phyloP scores from a whole-genome alignment of 2,113 vertebrate species.

The Lagopus muta region DNA sequence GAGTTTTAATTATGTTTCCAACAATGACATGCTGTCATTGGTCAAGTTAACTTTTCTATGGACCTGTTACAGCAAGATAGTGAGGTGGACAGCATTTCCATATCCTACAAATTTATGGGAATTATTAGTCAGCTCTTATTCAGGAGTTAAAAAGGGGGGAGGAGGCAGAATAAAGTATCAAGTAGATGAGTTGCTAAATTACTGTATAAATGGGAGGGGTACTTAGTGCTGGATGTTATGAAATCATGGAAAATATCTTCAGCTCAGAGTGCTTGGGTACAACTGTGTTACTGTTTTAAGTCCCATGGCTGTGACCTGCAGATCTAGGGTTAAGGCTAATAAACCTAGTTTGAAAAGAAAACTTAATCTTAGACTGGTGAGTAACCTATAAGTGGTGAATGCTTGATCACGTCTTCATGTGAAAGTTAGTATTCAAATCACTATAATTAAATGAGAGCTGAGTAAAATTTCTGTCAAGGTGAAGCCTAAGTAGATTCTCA shows the following conservation, averaged over 20 bases:
- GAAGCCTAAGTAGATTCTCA: not conserved
- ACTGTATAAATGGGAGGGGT: not conserved
- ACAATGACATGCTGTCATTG: not conserved
- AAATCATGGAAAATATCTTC: not conserved
- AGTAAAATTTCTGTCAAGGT: not conserved
- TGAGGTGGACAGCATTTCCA: not conserved
- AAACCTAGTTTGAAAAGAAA: not conserved
- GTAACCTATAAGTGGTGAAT: not conserved
- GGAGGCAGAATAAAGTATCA: not conserved
- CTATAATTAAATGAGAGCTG: not conserved
- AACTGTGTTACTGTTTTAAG: not conserved
- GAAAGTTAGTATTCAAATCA: not conserved
- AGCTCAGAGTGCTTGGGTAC: not conserved
- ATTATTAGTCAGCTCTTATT: not conserved
- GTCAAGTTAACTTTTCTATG: not conserved
- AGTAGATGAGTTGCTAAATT: not conserved
- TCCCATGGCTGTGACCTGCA: not conserved
- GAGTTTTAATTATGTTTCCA: not conserved
- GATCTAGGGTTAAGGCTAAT: not conserved
- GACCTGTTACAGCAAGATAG: not conserved
- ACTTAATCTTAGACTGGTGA: not conserved
- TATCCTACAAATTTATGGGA: not conserved
- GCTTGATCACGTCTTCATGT: not conserved
- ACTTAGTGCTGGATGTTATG: not conserved
- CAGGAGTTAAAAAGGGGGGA: not conserved